Base-by-base conservation (phyloP, 2,888 invertebrate species). In the Lutraria lutraria region DNA sequence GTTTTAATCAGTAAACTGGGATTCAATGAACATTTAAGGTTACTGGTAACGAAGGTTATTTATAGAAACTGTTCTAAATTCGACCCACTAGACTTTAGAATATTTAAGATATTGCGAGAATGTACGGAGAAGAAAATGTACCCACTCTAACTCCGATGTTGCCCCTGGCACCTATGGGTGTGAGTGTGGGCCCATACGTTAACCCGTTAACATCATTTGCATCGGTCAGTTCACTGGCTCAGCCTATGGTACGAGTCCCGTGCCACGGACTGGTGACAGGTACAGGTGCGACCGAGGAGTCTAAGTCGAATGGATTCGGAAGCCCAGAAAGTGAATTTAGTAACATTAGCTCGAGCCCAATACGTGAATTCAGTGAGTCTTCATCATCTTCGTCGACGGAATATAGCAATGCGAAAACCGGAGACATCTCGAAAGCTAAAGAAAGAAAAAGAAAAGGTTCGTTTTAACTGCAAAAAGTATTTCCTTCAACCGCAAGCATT, bases 141-240 rank as follows among this genome's bases (percentile, higher is more conserved):
- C 87, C 79, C 13, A 83, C 25, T 52, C 6, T 83, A 63, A 60
- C 79, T 10, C 87, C 87, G 21, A 12, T 88, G 87, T 34, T 88
- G 63, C 83, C 87, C 12, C 60, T 88, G n/a, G 79, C 54, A 0
- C 52, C 87, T 12, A 34, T 87, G n/a, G 82, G 72, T 19, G 56
- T 82, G 21, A 54, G 76, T n/a, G 56, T 82, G 21, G 21, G 83
- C 12, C 83, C 54, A 16, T 63, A 80, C 21, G 60, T 52, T 21
- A 83, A 88, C 29, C 82, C 88, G 19, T 53, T 90, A 68, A 90
- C 90, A 4, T 83, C 90, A 0, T 90, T 88, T 56, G 56, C 86
- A 12, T 84, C 88, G 15, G 83, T 88, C 16, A 88, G 90, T 68
- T 88, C 90, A 0, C 84, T 88, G n/a, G 86, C 88, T 6, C 88